Percentiles rank a stretch among this genome's conserved stretches.
Conservation (phyloP, 2,113 vertebrate genomes). For the Semnornis frantzii region DNA sequence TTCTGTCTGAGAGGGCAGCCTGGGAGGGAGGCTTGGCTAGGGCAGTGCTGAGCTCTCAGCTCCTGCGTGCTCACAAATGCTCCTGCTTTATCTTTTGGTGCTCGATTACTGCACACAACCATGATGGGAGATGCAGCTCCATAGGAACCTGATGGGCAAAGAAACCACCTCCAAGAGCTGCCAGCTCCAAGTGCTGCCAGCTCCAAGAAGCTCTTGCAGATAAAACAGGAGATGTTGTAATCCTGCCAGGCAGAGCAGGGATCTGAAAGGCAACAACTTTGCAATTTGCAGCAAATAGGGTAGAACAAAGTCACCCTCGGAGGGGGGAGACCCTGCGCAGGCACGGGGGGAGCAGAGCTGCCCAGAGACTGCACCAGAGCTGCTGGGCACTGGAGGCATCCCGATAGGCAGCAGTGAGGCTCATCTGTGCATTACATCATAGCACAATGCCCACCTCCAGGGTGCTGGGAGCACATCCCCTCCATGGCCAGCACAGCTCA, state of each 20-base stretch:
- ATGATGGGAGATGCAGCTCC: not conserved
- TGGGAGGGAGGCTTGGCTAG: not conserved
- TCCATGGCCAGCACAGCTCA: not conserved
- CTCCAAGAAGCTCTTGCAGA: not conserved
- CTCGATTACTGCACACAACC: not conserved
- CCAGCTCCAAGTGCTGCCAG: not conserved
- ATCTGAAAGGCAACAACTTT: not conserved
- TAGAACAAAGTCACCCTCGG: not conserved
- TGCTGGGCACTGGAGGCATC: not conserved
- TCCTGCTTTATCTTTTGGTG: not conserved
- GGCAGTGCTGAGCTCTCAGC: fast-evolving
- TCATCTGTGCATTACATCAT: fast-evolving
- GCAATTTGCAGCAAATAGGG: no score
- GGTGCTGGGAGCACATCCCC: fast-evolving
- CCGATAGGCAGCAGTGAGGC: not conserved
- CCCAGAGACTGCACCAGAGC: not conserved
- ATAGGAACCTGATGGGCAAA: not conserved
- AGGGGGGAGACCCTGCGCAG: not conserved
- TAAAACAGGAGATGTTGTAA: not conserved
- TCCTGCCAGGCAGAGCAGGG: not conserved
- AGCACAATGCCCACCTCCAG: not conserved
- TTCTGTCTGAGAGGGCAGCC: not conserved
- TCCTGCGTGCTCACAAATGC: fast-evolving
- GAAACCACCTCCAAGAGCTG: not conserved
- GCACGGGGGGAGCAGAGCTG: not conserved